A percentile compares a stretch with the other conserved stretches of the same genome.
phyloP scores from a whole-genome alignment of 2,113 vertebrate genomes.

The Myotis davidii region DNA sequence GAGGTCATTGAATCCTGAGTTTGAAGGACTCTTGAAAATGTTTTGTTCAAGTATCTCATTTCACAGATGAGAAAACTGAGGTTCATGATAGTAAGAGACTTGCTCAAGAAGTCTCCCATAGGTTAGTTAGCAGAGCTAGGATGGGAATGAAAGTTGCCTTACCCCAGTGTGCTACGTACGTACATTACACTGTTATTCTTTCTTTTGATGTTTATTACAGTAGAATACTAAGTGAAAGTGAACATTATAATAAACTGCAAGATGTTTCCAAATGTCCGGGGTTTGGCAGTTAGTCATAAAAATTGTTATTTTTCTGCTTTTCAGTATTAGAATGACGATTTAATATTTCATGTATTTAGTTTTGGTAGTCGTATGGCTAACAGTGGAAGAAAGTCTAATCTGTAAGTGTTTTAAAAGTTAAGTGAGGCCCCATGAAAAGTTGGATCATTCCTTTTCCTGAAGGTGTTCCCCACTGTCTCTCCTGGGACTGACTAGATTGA shows the following conservation, averaged over 20 bases:
- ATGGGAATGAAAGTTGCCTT: background rate
- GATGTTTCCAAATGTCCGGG: constrained; percentile 29
- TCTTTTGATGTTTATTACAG: constrained; percentile 46
- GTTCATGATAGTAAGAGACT: background rate
- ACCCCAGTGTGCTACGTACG: background rate
- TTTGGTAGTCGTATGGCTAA: constrained; percentile 13
- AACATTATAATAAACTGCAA: constrained; percentile 31
- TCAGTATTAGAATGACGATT: background rate
- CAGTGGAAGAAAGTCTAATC: background rate
- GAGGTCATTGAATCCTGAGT: background rate
- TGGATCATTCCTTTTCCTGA: background rate
- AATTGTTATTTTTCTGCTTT: background rate
- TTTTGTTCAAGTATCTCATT: constrained; percentile 29
- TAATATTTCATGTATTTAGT: constrained; percentile 9
- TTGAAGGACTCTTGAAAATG: background rate
- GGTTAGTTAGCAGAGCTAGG: background rate
- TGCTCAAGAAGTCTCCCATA: background rate
- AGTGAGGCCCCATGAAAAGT: background rate
- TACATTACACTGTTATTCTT: background rate
- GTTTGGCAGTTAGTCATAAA: constrained; percentile 42
- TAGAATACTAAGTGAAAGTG: constrained; percentile 47
- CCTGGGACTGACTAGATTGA: background rate
- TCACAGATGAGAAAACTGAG: constrained; percentile 23
- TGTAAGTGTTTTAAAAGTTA: background rate
- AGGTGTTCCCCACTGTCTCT: background rate